phyloP scores from a whole-genome alignment of 2,888 invertebrate species.

The Caenorhabditis panamensis region DNA sequence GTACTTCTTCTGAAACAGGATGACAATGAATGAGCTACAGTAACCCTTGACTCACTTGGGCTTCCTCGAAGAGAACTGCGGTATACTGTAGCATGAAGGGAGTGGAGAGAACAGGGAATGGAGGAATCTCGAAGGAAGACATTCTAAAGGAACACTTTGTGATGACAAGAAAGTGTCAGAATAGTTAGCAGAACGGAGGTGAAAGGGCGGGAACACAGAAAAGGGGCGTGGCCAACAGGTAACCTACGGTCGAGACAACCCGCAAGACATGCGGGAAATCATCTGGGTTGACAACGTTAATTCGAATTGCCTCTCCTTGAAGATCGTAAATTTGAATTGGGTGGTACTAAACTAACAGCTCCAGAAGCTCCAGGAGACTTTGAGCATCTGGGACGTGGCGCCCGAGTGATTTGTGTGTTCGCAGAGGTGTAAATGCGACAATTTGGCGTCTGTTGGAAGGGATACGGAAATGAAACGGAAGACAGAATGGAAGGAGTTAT shows the following conservation, averaged over 20 bases:
- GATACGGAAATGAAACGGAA: not conserved
- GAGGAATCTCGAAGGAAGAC: constrained; percentile 49
- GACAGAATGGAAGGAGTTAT: not conserved
- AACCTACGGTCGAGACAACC: constrained; percentile 32
- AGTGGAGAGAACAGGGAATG: constrained; percentile 42
- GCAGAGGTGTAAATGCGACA: constrained; percentile 51
- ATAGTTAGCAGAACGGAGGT: not conserved
- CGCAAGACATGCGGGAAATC: constrained; percentile 43
- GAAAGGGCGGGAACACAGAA: not conserved
- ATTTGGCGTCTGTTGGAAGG: constrained; percentile 30
- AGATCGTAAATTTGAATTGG: constrained; percentile 55
- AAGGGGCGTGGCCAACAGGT: constrained; percentile 24
- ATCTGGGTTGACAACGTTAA: not conserved
- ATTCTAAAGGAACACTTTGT: not conserved
- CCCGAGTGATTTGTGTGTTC: constrained; percentile 35
- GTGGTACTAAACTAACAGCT: constrained; percentile 29
- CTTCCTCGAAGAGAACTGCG: constrained; percentile 16
- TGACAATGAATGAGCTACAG: not conserved
- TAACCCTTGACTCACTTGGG: constrained; percentile 33
- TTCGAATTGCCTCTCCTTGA: not conserved
- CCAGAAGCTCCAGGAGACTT: not conserved
- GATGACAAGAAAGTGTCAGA: not conserved
- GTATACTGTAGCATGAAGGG: constrained; percentile 45
- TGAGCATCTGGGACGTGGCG: constrained; percentile 1
- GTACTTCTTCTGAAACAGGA: constrained; percentile 58